Evolutionary conservation across 2,113 vertebrate species (phyloP).

Genomic region (Coptodon bakossiorum): DNA sequence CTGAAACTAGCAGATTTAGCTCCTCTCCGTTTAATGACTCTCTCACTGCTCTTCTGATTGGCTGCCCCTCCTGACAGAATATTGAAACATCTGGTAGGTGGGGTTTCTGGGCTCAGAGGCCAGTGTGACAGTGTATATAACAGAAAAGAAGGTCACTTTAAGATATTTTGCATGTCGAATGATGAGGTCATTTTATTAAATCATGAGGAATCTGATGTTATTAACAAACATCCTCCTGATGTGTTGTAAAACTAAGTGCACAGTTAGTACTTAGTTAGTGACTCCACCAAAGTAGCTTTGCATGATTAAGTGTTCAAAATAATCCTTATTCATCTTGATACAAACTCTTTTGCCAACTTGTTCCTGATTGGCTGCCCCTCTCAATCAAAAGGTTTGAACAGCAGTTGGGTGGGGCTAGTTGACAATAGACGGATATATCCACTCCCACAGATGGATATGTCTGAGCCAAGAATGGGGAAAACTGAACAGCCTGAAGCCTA

Average conservation of each 20-base stretch:
- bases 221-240: neutral
- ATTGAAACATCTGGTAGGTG: neutral
- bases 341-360: neutral
- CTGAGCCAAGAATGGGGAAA: neutral
- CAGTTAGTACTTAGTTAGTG: neutral
- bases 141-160: neutral
- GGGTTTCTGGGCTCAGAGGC: neutral
- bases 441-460: neutral
- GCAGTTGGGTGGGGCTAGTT: neutral
- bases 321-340: fast-evolving
- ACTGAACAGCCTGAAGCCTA: neutral
- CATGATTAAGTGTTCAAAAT: neutral
- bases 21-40: neutral
- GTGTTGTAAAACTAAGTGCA: neutral
- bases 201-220: neutral
- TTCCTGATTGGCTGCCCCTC: neutral
- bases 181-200: neutral
- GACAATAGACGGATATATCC: neutral
- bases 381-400: neutral
- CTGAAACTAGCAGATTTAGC: neutral
- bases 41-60: neutral
- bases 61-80: neutral
- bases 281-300: neutral
- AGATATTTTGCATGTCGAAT: neutral
- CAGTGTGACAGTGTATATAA: neutral